phyloP scores from a whole-genome alignment of 2,888 invertebrate species.

The Limnephilus rhombicus region DNA sequence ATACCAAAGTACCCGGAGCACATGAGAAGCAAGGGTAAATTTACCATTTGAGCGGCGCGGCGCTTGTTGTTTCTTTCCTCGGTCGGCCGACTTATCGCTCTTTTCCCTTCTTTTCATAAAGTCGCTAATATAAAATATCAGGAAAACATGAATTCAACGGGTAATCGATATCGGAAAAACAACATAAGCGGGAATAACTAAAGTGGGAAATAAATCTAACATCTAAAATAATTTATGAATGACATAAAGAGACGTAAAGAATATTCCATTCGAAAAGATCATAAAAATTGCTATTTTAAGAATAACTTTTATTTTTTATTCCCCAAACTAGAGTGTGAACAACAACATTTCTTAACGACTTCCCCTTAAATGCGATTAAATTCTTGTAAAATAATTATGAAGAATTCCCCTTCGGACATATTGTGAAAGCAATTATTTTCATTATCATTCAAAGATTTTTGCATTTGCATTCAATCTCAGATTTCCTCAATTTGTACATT shows the following conservation, averaged over 20 bases:
- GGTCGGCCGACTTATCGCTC: not conserved
- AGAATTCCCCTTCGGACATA: too few species aligned
- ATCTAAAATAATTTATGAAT: not conserved
- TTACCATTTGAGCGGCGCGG: not conserved
- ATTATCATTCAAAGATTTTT: too few species aligned
- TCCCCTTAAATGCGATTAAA: too few species aligned
- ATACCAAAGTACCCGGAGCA: not conserved
- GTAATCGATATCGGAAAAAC: not conserved
- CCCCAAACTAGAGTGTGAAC: too few species aligned
- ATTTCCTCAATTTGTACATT: too few species aligned
- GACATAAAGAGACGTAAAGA: too few species aligned
- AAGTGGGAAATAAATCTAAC: not conserved
- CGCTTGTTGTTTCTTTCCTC: not conserved
- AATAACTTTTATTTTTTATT: too few species aligned
- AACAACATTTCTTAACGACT: too few species aligned
- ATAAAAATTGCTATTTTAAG: too few species aligned
- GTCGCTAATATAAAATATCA: not conserved
- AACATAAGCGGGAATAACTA: not conserved
- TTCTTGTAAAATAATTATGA: too few species aligned
- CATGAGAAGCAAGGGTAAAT: not conserved
- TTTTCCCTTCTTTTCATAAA: not conserved
- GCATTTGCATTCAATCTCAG: too few species aligned
- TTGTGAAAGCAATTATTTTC: too few species aligned
- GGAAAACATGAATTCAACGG: not conserved
- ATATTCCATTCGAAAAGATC: not conserved